These are phyloP conservation scores for Choristoneura fumiferana DNA, from an alignment of 1,140 invertebrate species.

Conservation along the genomic window DNA sequence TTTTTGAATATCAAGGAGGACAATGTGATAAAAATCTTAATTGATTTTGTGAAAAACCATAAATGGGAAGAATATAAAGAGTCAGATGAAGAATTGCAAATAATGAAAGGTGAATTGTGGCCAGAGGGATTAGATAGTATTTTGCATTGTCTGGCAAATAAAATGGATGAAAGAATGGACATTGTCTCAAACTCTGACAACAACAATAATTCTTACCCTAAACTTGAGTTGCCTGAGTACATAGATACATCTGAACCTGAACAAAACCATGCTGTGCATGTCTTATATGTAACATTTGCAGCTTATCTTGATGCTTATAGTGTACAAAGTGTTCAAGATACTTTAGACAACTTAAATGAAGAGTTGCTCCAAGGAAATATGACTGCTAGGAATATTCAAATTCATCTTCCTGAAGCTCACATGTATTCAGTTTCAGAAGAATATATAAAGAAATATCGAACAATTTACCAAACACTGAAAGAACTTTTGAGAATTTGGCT, in stretches of 20 bases:
- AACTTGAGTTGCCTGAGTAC: conserved; percentile 21
- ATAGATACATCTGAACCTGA: neutral
- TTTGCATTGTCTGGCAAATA: conserved; percentile 34
- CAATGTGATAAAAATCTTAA: conserved; percentile 44
- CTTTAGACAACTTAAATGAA: conserved; percentile 43
- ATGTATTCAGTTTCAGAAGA: conserved; percentile 42
- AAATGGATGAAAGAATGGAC: conserved; percentile 19
- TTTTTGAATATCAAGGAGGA: conserved; percentile 34
- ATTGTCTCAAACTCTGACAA: neutral
- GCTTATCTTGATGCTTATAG: conserved; percentile 55
- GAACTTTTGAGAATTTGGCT: conserved; percentile 41
- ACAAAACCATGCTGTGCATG: conserved; percentile 35
- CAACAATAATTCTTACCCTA: conserved; percentile 29
- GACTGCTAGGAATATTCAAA: conserved; percentile 19
- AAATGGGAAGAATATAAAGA: conserved; percentile 40
- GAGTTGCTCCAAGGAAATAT: conserved; percentile 23
- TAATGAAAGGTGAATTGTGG: conserved; percentile 26
- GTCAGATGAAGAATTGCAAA: conserved; percentile 17
- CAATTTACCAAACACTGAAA: conserved; percentile 39
- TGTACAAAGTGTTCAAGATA: conserved; percentile 46
- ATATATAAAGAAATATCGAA: conserved; percentile 48
- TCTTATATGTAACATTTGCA: conserved; percentile 46
- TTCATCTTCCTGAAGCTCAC: conserved; percentile 19
- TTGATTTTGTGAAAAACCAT: conserved; percentile 40
- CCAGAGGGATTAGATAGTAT: conserved; percentile 35